phyloP scores from a whole-genome alignment of 2,888 invertebrate genomes.

The Aleiodes testaceus region DNA sequence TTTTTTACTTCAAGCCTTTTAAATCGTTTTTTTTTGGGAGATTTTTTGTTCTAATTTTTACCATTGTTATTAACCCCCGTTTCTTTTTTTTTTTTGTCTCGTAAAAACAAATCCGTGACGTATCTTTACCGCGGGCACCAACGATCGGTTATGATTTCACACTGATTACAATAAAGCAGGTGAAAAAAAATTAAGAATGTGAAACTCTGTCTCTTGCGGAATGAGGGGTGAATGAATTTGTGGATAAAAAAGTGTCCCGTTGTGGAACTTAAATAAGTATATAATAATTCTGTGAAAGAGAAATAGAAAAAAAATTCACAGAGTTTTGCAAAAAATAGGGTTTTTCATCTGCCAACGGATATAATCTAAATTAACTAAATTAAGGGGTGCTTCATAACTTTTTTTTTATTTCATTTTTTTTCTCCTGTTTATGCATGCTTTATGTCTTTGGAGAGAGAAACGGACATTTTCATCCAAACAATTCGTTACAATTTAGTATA shows the following conservation, averaged over 20 bases:
- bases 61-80: neutral
- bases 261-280: slow-evolving; percentile 71
- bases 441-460: slow-evolving; percentile 30
- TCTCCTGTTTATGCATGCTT: slow-evolving; percentile 18
- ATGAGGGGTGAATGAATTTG: slow-evolving; percentile 38
- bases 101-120: slow-evolving; percentile 48
- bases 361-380: slow-evolving; percentile 74
- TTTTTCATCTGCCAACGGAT: slow-evolving; percentile 65
- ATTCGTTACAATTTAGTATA: slow-evolving; percentile 41
- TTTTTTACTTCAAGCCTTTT: slow-evolving; percentile 61
- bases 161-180: slow-evolving; percentile 71
- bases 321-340: too few species aligned
- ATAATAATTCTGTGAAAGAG: slow-evolving; percentile 68
- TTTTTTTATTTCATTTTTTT: slow-evolving; percentile 54
- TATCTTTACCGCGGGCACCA: slow-evolving; percentile 47
- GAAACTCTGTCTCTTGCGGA: slow-evolving; percentile 22
- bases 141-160: slow-evolving; percentile 73
- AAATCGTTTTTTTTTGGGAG: slow-evolving; percentile 20
- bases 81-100: slow-evolving; percentile 48
- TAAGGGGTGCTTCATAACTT: slow-evolving; percentile 66
- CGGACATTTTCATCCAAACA: neutral
- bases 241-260: slow-evolving; percentile 61
- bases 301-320: slow-evolving; percentile 40
- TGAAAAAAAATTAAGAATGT: slow-evolving; percentile 45
- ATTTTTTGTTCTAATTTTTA: slow-evolving; percentile 33